Percentiles rank a stretch among this genome's conserved stretches.
Conservation (phyloP, 2,797 vertebrate species). For the Lepilemur ruficaudatus region DNA sequence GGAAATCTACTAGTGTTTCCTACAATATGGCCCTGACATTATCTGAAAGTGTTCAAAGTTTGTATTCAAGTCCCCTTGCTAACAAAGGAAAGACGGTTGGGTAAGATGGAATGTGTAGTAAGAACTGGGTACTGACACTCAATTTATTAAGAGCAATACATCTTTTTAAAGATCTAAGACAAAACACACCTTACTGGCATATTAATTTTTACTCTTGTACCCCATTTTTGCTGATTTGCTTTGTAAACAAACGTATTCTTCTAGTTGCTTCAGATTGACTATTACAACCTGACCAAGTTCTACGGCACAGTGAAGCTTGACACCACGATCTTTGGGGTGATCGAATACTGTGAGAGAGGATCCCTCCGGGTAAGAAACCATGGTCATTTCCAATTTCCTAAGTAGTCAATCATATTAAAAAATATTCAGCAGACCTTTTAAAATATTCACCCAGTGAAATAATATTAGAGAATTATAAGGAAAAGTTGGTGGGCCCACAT, state of each 20-base stretch:
- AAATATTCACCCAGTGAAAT: neutral
- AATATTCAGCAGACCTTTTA: neutral
- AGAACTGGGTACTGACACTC: neutral
- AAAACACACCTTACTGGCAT: neutral
- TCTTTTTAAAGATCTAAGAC: neutral
- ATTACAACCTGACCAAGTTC: slow-evolving; percentile 98
- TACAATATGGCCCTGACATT: neutral
- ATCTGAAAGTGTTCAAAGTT: neutral
- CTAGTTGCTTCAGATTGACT: slow-evolving; percentile 95
- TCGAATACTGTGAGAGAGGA: slow-evolving; percentile 95
- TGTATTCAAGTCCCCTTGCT: neutral
- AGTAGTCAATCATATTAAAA: neutral
- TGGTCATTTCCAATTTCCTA: slow-evolving; percentile 37
- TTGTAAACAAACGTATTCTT: slow-evolving; percentile 5
- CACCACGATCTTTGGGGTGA: slow-evolving; percentile 91
- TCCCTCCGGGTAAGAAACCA: slow-evolving; percentile 92
- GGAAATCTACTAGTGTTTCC: neutral
- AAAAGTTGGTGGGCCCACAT: neutral
- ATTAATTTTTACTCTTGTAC: neutral
- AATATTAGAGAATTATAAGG: neutral
- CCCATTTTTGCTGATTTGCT: neutral
- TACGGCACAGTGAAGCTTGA: slow-evolving; percentile 97
- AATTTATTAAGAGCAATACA: neutral
- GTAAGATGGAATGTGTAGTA: neutral
- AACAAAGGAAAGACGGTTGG: neutral